Conservation (phyloP, 2,797 vertebrate genomes). For the Coilia nasus region DNA sequence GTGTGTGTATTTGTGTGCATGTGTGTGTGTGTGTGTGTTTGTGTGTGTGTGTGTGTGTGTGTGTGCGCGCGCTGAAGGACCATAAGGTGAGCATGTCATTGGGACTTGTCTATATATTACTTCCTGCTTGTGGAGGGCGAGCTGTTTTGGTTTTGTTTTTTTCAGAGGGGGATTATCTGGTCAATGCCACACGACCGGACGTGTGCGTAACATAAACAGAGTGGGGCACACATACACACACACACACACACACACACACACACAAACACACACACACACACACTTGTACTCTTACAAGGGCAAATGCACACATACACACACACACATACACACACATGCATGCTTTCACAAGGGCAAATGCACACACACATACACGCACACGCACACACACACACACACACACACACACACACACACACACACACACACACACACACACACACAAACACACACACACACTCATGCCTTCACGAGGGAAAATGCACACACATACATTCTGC, state of each 20-base stretch:
- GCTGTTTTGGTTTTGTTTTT: not conserved
- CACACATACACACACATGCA: no score
- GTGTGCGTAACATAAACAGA: not conserved
- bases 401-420: not conserved
- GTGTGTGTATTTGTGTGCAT: slow-evolving; percentile 1
- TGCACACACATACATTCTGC: not conserved
- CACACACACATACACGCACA: not conserved
- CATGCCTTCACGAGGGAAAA: not conserved
- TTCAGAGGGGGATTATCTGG: not conserved
- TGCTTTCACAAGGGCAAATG: no score
- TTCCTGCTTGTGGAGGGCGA: not conserved
- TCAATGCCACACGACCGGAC: not conserved
- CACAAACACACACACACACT: not conserved
- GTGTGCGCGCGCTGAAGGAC: not conserved
- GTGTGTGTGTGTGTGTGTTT: slow-evolving; percentile 1
- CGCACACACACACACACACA: not conserved
- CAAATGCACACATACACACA: no score
- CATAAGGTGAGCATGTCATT: not conserved
- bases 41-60: not conserved
- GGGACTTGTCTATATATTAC: not conserved
- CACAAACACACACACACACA: no score
- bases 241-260: no score
- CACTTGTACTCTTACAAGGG: no score
- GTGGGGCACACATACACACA: not conserved
- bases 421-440: not conserved